Percentiles rank a stretch among this genome's conserved stretches.
Conservation (phyloP, 2,888 invertebrate species). For the Sphinx pinastri region DNA sequence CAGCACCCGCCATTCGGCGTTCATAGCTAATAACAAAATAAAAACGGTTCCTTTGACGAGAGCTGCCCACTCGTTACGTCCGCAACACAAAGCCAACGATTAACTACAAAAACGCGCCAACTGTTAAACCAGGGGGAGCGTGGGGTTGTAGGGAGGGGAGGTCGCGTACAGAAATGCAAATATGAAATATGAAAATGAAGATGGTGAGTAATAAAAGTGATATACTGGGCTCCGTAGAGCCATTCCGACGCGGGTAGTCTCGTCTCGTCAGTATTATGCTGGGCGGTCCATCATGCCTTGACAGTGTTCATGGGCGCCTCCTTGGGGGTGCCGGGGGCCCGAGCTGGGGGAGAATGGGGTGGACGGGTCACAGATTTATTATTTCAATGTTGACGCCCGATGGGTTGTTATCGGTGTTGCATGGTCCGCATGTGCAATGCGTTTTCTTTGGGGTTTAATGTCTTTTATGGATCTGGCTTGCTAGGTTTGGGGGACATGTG, state of each 20-base stretch:
- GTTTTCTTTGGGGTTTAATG: background rate
- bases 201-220: conserved; percentile 91
- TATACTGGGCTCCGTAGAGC: conserved; percentile 90
- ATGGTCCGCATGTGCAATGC: background rate
- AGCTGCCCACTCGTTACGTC: conserved; percentile 61
- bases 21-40: conserved; percentile 46
- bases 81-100: conserved; percentile 69
- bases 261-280: conserved; percentile 90
- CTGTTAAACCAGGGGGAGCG: conserved; percentile 67
- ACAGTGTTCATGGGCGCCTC: conserved; percentile 85
- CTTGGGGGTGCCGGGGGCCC: conserved; percentile 63
- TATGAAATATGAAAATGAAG: conserved; percentile 87
- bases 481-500: background rate
- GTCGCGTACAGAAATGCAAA: conserved; percentile 78
- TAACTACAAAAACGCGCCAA: conserved; percentile 79
- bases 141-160: conserved; percentile 40
- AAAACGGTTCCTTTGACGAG: conserved; percentile 60
- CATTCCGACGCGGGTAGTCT: conserved; percentile 87
- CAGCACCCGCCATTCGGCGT: conserved; percentile 35
- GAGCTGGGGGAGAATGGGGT: conserved; percentile 44
- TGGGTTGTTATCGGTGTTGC: conserved; percentile 54
- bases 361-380: conserved; percentile 72
- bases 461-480: background rate
- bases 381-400: conserved; percentile 73
- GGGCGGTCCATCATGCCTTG: conserved; percentile 88